These are phyloP conservation scores for Ruditapes philippinarum DNA, from an alignment of 1,140 invertebrate species.

Conservation along the genomic window DNA sequence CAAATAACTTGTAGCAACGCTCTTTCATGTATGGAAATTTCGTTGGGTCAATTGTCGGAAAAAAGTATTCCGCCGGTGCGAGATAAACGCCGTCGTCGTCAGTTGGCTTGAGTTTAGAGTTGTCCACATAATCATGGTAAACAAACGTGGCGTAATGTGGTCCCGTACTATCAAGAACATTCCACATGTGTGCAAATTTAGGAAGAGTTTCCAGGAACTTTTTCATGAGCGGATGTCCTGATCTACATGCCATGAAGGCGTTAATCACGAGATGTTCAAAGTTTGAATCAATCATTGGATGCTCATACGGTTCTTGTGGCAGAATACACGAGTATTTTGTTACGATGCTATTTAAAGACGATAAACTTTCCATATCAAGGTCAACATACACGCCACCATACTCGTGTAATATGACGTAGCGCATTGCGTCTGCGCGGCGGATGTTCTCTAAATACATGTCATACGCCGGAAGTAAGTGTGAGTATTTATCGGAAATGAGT, in stretches of 20 bases:
- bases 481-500: constrained; percentile 75
- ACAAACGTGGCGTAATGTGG: constrained; percentile 78
- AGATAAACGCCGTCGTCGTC: constrained; percentile 71
- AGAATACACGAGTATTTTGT: constrained; percentile 79
- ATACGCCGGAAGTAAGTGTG: constrained; percentile 73
- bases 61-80: constrained; percentile 79
- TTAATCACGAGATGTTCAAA: constrained; percentile 79
- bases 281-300: constrained; percentile 78
- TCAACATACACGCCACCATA: constrained; percentile 83
- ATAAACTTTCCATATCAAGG: constrained; percentile 81
- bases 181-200: constrained; percentile 78
- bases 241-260: constrained; percentile 80
- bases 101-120: neutral
- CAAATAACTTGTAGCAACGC: constrained; percentile 60
- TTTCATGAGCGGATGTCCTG: constrained; percentile 79
- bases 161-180: constrained; percentile 80
- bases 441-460: constrained; percentile 78
- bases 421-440: constrained; percentile 78
- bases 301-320: constrained; percentile 81
- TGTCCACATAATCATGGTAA: constrained; percentile 69
- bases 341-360: constrained; percentile 71
- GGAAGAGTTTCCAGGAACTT: constrained; percentile 74
- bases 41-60: constrained; percentile 76
- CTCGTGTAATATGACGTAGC: constrained; percentile 81
- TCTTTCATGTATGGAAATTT: constrained; percentile 72